A percentile compares a stretch with the other conserved stretches of the same genome.
phyloP scores from a whole-genome alignment of 2,888 invertebrate species.

The Folsomia candida region DNA sequence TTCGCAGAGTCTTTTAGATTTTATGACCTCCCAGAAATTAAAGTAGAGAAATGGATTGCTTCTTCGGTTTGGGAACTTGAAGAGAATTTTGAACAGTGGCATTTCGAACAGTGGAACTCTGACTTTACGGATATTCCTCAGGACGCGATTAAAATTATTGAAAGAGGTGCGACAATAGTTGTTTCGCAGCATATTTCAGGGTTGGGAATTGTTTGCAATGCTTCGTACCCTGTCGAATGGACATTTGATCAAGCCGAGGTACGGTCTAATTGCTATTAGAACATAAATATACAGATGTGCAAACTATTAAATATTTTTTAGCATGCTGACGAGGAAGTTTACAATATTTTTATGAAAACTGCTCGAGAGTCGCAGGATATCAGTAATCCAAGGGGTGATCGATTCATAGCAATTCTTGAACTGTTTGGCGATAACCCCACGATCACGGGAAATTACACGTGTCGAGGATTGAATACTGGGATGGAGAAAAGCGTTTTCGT shows the following conservation, averaged over 20 bases:
- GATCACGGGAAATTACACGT: slow-evolving; percentile 25
- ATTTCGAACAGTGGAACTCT: slow-evolving; percentile 10
- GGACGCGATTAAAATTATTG: slow-evolving; percentile 1
- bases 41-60: slow-evolving; percentile 14
- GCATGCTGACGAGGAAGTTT: slow-evolving; percentile 30
- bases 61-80: slow-evolving; percentile 3
- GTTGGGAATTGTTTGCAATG: slow-evolving; percentile 27
- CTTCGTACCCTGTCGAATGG: slow-evolving; percentile 38
- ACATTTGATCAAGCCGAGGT: slow-evolving; percentile 32
- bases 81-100: not conserved
- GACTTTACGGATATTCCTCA: slow-evolving; percentile 1
- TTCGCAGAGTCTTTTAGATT: not conserved
- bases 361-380: slow-evolving; percentile 10
- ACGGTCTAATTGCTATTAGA: not conserved
- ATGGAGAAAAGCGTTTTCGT: slow-evolving; percentile 24
- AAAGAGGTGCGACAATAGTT: not conserved
- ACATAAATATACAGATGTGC: too few relatives aligned
- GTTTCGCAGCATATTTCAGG: slow-evolving; percentile 35
- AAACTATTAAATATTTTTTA: slow-evolving; percentile 15
- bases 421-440: slow-evolving; percentile 12
- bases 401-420: slow-evolving; percentile 10
- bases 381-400: slow-evolving; percentile 6
- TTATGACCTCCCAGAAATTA: slow-evolving; percentile 9
- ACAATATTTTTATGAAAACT: slow-evolving; percentile 33
- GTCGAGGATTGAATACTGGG: not conserved